Percentiles rank a stretch among this genome's conserved stretches.
Evolutionary conservation across 1,140 invertebrate genomes (phyloP).

Genomic region (Charaxes varanes): DNA sequence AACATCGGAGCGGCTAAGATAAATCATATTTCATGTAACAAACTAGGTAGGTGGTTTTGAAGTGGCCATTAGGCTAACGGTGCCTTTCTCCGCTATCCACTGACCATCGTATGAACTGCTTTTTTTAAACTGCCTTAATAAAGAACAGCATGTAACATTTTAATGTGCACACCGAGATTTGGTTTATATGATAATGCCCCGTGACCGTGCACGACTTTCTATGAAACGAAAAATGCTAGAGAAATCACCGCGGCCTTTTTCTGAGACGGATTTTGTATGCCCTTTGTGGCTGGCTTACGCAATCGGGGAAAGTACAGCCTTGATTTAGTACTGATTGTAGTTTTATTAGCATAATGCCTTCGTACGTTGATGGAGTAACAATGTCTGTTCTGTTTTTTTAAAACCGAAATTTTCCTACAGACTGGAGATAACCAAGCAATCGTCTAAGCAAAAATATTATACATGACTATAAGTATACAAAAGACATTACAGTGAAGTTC

Average conservation of each 20-base stretch:
- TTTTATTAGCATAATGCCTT: constrained; percentile 14
- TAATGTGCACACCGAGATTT: constrained; percentile 65
- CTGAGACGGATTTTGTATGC: constrained; percentile 37
- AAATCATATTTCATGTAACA: constrained; percentile 12
- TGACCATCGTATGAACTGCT: constrained; percentile 63
- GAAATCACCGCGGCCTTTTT: constrained; percentile 35
- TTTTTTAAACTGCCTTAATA: constrained; percentile 66
- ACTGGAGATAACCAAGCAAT: too few relatives aligned
- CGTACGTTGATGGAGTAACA: constrained; percentile 6
- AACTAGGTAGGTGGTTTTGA: constrained; percentile 29
- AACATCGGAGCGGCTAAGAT: too few relatives aligned
- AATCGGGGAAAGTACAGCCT: constrained; percentile 15
- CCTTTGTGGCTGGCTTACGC: constrained; percentile 28
- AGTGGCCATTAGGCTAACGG: constrained; percentile 63
- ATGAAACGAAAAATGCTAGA: constrained; percentile 32
- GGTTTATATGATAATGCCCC: constrained; percentile 59
- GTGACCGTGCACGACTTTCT: constrained; percentile 68
- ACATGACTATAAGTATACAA: too few relatives aligned
- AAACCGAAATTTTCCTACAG: too few relatives aligned
- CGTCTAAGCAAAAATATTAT: too few relatives aligned
- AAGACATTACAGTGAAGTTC: too few relatives aligned
- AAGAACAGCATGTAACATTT: constrained; percentile 65
- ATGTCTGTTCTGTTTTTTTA: too few relatives aligned
- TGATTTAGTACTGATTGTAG: constrained; percentile 11
- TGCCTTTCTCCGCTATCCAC: constrained; percentile 69